Conservation (phyloP, 2,113 vertebrate species). For the Ginglymostoma cirratum region DNA sequence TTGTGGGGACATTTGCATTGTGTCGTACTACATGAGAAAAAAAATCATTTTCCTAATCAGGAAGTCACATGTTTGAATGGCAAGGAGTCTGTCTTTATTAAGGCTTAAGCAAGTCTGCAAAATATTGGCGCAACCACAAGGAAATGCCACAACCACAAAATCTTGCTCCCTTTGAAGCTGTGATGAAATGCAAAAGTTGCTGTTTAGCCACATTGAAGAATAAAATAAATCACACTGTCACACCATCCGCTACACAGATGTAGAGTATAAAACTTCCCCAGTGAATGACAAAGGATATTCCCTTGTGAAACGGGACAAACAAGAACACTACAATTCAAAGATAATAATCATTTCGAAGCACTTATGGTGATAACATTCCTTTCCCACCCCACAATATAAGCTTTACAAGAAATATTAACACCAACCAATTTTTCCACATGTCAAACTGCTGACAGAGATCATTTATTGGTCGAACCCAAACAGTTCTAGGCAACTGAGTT, state of each 20-base stretch:
- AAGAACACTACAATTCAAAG: slow-evolving; percentile 41
- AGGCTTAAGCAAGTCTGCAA: slow-evolving; percentile 24
- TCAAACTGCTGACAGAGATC: slow-evolving; percentile 38
- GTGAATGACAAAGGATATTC: slow-evolving; percentile 18
- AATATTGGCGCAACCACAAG: slow-evolving; percentile 39
- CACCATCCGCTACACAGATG: slow-evolving; percentile 39
- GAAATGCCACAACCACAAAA: slow-evolving; percentile 51
- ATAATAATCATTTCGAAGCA: slow-evolving; percentile 39
- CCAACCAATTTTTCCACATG: slow-evolving; percentile 34
- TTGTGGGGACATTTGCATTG: not conserved
- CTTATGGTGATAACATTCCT: slow-evolving; percentile 26
- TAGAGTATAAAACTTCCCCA: slow-evolving; percentile 44
- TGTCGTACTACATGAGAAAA: not conserved
- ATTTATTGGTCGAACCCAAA: slow-evolving; percentile 22
- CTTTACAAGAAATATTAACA: slow-evolving; percentile 31
- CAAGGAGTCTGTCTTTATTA: slow-evolving; percentile 26
- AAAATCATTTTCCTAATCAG: slow-evolving; percentile 18
- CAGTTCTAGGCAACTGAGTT: not conserved
- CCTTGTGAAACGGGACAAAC: slow-evolving; percentile 40
- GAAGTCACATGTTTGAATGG: not conserved
- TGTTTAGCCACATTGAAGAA: slow-evolving; percentile 45
- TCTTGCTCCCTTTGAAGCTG: slow-evolving; percentile 56
- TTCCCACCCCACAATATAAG: not conserved
- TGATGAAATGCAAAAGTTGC: slow-evolving; percentile 40
- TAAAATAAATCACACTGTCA: slow-evolving; percentile 57